phyloP scores from a whole-genome alignment of 1,140 invertebrate genomes.

The Drosophila virilis region DNA sequence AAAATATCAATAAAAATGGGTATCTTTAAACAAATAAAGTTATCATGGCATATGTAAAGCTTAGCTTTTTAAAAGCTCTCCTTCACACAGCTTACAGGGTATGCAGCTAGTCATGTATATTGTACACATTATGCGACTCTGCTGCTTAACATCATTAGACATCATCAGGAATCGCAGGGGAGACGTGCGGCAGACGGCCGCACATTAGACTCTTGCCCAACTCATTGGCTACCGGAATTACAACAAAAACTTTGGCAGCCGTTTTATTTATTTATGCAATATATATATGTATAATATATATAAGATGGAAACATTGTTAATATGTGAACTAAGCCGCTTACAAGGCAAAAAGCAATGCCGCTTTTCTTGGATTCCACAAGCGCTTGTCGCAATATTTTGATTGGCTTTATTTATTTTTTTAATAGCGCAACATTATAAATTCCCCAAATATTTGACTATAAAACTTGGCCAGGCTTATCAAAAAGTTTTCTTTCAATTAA shows the following conservation, averaged over 20 bases:
- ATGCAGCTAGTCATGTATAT: neutral
- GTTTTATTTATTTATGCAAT: slow-evolving; percentile 12
- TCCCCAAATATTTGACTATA: slow-evolving; percentile 69
- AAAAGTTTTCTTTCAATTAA: slow-evolving; percentile 67
- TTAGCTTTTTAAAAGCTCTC: too few relatives aligned
- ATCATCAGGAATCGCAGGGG: slow-evolving; percentile 3
- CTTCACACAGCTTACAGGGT: slow-evolving; percentile 6
- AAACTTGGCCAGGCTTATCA: slow-evolving; percentile 40
- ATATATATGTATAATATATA: slow-evolving; percentile 13
- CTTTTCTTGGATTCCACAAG: slow-evolving; percentile 1
- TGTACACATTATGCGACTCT: slow-evolving; percentile 2
- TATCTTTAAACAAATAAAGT: too few relatives aligned
- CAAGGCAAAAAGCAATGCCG: slow-evolving; percentile 42
- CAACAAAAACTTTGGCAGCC: slow-evolving; percentile 41
- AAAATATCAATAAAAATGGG: too few relatives aligned
- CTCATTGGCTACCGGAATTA: slow-evolving; percentile 44
- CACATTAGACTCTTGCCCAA: slow-evolving; percentile 8
- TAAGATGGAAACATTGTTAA: slow-evolving; percentile 10
- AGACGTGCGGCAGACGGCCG: neutral
- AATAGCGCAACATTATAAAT: slow-evolving; percentile 43
- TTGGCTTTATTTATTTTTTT: slow-evolving; percentile 51
- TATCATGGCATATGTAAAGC: too few relatives aligned
- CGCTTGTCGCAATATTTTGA: slow-evolving; percentile 76
- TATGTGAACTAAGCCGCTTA: slow-evolving; percentile 68
- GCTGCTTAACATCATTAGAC: slow-evolving; percentile 21